These are phyloP conservation scores for Fregetta grallaria DNA, from an alignment of 2,113 vertebrate genomes.

Conservation along the genomic window DNA sequence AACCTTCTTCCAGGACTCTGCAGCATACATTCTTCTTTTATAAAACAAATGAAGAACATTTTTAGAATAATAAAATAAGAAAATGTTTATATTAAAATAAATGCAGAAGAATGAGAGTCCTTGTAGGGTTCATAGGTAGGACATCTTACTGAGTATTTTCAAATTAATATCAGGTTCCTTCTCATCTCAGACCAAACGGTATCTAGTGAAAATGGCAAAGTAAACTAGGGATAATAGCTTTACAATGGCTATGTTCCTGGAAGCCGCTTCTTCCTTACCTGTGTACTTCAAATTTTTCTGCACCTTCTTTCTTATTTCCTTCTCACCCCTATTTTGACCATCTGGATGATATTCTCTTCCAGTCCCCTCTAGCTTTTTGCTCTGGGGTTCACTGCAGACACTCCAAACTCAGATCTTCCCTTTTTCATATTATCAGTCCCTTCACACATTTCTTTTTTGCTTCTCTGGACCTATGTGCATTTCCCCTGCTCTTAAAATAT, in stretches of 20 bases:
- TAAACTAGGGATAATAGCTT: not conserved
- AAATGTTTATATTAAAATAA: not conserved
- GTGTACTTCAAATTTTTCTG: not conserved
- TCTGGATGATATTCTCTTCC: not conserved
- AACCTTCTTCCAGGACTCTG: not conserved
- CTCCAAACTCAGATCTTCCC: not conserved
- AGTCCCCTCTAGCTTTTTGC: not conserved
- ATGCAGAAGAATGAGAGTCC: not conserved
- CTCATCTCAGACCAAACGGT: not conserved
- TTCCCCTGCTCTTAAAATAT: slow-evolving; percentile 48
- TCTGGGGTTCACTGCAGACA: not conserved
- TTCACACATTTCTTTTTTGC: not conserved
- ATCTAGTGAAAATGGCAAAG: not conserved
- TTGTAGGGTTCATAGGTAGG: not conserved
- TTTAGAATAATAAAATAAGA: not conserved
- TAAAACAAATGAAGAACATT: not conserved
- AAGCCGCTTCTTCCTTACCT: not conserved
- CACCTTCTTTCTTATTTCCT: not conserved
- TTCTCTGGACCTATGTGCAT: not conserved
- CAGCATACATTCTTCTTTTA: not conserved
- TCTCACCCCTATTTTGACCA: not conserved
- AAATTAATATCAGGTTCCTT: not conserved
- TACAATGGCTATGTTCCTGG: not conserved
- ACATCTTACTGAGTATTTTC: not conserved
- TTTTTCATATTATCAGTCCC: not conserved